Conservation (phyloP, 2,888 invertebrate species). For the Acheta domesticus region DNA sequence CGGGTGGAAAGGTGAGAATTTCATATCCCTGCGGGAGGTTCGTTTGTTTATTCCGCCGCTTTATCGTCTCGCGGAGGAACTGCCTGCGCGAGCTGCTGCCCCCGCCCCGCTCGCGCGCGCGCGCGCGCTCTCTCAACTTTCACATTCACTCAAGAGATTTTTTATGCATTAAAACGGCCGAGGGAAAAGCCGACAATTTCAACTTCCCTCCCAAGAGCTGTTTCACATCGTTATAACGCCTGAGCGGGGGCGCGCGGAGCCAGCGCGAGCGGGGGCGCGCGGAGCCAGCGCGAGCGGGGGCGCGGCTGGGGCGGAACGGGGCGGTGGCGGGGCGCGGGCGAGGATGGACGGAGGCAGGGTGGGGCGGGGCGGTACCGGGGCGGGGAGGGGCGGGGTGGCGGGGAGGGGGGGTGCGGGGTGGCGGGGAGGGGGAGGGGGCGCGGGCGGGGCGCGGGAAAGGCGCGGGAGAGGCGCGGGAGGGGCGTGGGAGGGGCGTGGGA, state of each 20-base stretch:
- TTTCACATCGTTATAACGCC: conserved; percentile 4
- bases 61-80: background rate
- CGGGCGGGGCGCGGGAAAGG: too few relatives aligned
- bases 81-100: background rate
- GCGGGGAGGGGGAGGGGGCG: too few relatives aligned
- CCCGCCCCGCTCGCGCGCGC: background rate
- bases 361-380: background rate
- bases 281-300: background rate
- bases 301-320: background rate
- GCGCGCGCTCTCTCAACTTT: background rate
- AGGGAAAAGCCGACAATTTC: background rate
- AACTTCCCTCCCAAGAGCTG: conserved; percentile 18
- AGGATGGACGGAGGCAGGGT: background rate
- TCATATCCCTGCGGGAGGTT: background rate
- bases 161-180: conserved; percentile 9
- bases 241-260: background rate
- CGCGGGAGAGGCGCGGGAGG: too few relatives aligned
- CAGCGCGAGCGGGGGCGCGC: background rate
- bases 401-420: too few relatives aligned
- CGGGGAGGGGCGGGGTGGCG: background rate
- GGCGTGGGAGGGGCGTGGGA: too few relatives aligned
- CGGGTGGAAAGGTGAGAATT: conserved; percentile 1
- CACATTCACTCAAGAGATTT: conserved; percentile 10
- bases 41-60: background rate
- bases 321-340: background rate